Percentiles rank a stretch among this genome's conserved stretches.
These are phyloP conservation scores for Argentina silus DNA, from an alignment of 2,797 vertebrate genomes.

Conservation along the genomic window DNA sequence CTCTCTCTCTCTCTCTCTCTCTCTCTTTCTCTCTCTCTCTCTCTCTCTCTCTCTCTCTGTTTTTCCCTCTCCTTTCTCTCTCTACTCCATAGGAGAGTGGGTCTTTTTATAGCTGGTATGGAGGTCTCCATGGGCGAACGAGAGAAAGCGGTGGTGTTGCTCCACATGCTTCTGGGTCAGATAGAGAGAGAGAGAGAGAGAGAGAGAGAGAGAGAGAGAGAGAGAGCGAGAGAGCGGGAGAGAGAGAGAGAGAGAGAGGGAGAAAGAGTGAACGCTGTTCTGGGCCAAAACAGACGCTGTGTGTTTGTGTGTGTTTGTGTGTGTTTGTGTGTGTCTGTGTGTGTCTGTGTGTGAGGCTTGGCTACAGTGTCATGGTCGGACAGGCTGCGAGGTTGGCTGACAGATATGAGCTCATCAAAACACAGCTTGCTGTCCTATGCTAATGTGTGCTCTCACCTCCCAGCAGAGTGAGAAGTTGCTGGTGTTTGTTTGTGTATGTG, in stretches of 20 bases:
- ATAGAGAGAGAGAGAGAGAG: slow-evolving; percentile 13
- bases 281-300: background rate
- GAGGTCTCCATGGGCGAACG: slow-evolving; percentile 63
- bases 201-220: slow-evolving; percentile 21
- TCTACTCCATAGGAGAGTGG: slow-evolving; percentile 44
- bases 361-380: slow-evolving; percentile 10
- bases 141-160: slow-evolving; percentile 16
- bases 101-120: slow-evolving; percentile 69
- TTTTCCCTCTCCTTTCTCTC: background rate
- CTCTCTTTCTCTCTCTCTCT: background rate
- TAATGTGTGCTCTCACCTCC: slow-evolving; percentile 52
- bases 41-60: background rate
- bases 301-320: slow-evolving; percentile 18
- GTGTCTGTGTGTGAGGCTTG: slow-evolving; percentile 11
- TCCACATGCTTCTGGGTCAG: slow-evolving; percentile 68
- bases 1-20: background rate
- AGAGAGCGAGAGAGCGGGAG: slow-evolving; percentile 10
- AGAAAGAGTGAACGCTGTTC: slow-evolving; percentile 10
- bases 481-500: slow-evolving; percentile 28
- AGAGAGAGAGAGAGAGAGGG: slow-evolving; percentile 38
- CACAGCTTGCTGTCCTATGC: slow-evolving; percentile 47
- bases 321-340: slow-evolving; percentile 15
- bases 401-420: slow-evolving; percentile 63
- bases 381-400: slow-evolving; percentile 53
- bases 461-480: slow-evolving; percentile 32